Percentiles rank a stretch among this genome's conserved stretches.
These are phyloP conservation scores for Mesochorus sp. DNA, from an alignment of 2,888 invertebrate genomes.

Conservation along the genomic window DNA sequence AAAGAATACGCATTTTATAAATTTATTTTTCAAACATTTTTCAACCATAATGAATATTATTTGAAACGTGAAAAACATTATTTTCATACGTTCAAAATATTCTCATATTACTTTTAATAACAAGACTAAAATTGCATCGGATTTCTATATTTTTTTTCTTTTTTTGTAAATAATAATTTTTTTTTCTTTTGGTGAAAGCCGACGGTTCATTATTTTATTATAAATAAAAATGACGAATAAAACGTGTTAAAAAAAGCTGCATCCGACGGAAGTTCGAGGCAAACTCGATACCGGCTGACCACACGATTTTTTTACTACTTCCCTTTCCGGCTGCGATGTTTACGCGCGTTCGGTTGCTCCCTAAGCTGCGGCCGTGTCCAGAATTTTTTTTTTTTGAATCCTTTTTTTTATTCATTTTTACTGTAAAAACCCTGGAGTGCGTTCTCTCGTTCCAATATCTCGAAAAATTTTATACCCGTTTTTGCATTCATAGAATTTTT, in stretches of 20 bases:
- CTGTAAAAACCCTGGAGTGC: background rate
- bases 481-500: conserved; percentile 10
- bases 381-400: conserved; percentile 8
- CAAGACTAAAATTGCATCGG: too few species aligned
- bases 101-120: too few species aligned
- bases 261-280: background rate
- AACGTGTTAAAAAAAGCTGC: conserved; percentile 12
- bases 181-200: too few species aligned
- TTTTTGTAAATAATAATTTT: too few species aligned
- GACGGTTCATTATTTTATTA: background rate
- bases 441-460: conserved; percentile 25
- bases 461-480: background rate
- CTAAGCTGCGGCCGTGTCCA: background rate
- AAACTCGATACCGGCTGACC: conserved; percentile 39
- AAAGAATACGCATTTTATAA: too few species aligned
- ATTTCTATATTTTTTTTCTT: too few species aligned
- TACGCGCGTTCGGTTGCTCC: background rate
- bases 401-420: background rate
- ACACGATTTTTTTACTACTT: conserved; percentile 42
- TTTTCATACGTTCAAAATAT: too few species aligned
- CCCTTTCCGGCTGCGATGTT: conserved; percentile 42
- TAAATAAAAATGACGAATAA: background rate
- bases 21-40: too few species aligned
- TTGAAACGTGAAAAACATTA: too few species aligned
- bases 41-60: too few species aligned